Evolutionary conservation across 1,140 invertebrate species (phyloP), one percentile per base, ranked within the genome.

Genomic region (Neodiprion lecontei): DNA sequence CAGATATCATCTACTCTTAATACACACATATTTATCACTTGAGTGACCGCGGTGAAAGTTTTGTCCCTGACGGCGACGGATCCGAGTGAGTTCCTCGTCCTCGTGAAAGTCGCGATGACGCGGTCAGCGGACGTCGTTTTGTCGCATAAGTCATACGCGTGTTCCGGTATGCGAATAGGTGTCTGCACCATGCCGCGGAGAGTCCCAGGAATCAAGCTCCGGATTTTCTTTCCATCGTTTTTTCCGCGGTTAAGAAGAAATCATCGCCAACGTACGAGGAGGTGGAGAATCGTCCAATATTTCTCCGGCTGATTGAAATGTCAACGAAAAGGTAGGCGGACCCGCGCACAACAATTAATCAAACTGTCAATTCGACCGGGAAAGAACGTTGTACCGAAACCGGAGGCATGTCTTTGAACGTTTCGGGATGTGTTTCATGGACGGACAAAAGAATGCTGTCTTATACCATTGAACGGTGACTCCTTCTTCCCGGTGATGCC

Each of bases 21-120:
- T 69, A 69, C 67, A 69, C 67, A 69, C 40, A 69, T 69, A 69
- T 69, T 69, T 69, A 69, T 69, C 67, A 69, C 67, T 69, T 69
- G 67, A 47, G 17, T 47, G 40, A 47, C 40, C 17, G 67, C 67
- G 21, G 67, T 21, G 67, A 69, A 69, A 23, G 67, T 69, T 69
- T 69, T 69, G 67, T 69, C 67, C n/a, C 53, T 61, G 53, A 14
- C 53, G 53, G 53, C 28, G 28, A 40, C 28, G 28, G 28, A 40
- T 40, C 28, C 28, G 28, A 40, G 28, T 40, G 28, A 40, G 28
- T 40, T 40, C 28, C 28, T 40, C 28, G 28, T 40, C 11, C n/a
- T 7, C 53, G 53, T 40, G 28, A 40, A 40, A 40, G 28, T 40
- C 11, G 53, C 1, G 5, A 2, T 1, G 28, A 40, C 28, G 5